Evolutionary conservation across 2,888 invertebrate genomes (phyloP), one percentile per base, ranked within the genome.

Genomic region (Bombylius discolor): DNA sequence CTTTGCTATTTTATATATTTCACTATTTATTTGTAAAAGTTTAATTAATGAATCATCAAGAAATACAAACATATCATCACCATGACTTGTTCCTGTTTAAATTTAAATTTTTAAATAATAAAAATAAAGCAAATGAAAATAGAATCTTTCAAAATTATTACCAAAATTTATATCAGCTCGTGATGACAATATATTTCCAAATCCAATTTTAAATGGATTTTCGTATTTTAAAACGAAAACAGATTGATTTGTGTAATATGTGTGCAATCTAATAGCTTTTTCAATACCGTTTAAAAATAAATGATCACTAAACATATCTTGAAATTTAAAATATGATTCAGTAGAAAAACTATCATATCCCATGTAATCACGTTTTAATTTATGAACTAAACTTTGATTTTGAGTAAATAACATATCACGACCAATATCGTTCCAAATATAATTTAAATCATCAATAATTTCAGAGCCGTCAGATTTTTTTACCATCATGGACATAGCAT

Each of bases 211-310:
- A 0, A 81, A 81, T 52, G 81, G 77, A 70, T 79, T 82, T 5
- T 78, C 71, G 67, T 81, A 87, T n/a, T 79, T 75, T 66, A 84
- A 86, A 57, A 80, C 75, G 71, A 81, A 83, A 5, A 83, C 79
- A 0, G 85, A 81, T 59, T 80, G 79, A 13, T 76, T 72, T 1
- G 78, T 78, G 47, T 72, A 73, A 14, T 71, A 65, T 0, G 82
- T 79, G 64, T 84, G 84, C 50, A 82, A 63, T 61, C 78, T 77
- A 0, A 82, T 79, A n/a, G 81, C 72, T 59, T 77, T 77, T 49
- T 82, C 80, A 0, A 81, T 79, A 44, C 81, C 82, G 4, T 71
- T 76, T 0, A 76, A 70, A 66, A 86, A 87, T 0, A 84, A 69
- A 11, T 85, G 73, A 68, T 87, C 87, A 0, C 84, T 77, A 1